phyloP scores from a whole-genome alignment of 2,888 invertebrate genomes.

The Allolobophora icterica region DNA sequence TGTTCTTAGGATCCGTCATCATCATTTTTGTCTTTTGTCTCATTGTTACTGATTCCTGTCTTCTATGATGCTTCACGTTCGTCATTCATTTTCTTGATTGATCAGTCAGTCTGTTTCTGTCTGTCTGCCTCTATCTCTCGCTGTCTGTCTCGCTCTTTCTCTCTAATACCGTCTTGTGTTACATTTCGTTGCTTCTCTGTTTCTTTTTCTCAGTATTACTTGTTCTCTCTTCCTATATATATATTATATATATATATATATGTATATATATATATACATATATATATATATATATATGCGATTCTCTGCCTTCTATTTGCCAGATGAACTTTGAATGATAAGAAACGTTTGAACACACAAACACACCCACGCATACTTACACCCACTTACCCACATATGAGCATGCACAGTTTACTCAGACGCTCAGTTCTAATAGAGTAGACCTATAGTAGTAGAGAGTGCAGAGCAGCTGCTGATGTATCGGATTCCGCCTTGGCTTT shows the following conservation, averaged over 20 bases:
- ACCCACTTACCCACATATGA: too few species aligned
- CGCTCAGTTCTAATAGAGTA: neutral
- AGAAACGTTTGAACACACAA: too few species aligned
- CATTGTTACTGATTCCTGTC: neutral
- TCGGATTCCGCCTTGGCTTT: too few species aligned
- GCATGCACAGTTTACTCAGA: neutral
- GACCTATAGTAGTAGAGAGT: neutral
- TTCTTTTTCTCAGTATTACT: neutral
- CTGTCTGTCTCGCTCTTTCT: neutral
- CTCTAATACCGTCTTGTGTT: too few species aligned
- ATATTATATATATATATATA: too few species aligned
- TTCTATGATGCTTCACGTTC: neutral
- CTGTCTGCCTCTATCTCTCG: neutral
- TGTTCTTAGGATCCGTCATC: neutral
- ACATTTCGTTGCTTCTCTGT: neutral
- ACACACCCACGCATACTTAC: too few species aligned
- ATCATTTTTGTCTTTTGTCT: neutral
- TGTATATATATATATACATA: too few species aligned
- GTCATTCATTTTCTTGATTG: neutral
- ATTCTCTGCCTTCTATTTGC: neutral
- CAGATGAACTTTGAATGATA: neutral
- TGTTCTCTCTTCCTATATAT: neutral
- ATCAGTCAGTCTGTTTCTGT: neutral
- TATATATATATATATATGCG: neutral
- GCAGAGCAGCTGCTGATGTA: neutral